Evolutionary conservation across 1,140 invertebrate species (phyloP).

Genomic region (Rhagoletis zephyria): DNA sequence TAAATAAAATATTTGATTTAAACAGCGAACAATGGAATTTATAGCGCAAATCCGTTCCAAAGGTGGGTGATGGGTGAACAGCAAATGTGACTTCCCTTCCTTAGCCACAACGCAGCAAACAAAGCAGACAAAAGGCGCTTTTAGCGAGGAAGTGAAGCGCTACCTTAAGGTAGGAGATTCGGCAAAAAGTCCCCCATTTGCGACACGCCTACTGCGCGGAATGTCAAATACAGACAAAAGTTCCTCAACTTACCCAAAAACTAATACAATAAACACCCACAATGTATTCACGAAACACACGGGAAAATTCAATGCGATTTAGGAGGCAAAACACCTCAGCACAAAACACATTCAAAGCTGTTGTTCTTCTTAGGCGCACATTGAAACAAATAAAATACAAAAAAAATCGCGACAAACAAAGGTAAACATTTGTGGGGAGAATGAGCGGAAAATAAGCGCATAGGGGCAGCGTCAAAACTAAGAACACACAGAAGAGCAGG

Average conservation of each 20-base stretch:
- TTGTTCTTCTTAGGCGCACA: not conserved
- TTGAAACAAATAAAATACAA: not conserved
- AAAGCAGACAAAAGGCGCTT: not conserved
- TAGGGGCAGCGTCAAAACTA: not conserved
- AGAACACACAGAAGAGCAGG: not conserved
- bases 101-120: not conserved
- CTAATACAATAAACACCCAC: not conserved
- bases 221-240: not conserved
- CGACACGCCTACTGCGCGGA: too few relatives aligned
- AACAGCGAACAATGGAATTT: not conserved
- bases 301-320: not conserved
- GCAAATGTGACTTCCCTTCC: not conserved
- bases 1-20: not conserved
- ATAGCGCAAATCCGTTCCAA: not conserved
- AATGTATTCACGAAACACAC: not conserved
- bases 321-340: not conserved
- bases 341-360: too few relatives aligned
- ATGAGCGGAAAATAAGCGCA: slow-evolving; percentile 10
- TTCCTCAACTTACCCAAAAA: not conserved
- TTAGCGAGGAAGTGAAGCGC: too few relatives aligned
- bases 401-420: not conserved
- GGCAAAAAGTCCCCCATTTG: too few relatives aligned
- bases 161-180: too few relatives aligned
- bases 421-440: not conserved
- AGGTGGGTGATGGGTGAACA: not conserved